A percentile compares a stretch with the other conserved stretches of the same genome.
phyloP scores from a whole-genome alignment of 2,113 vertebrate species.

The Suricata suricatta region DNA sequence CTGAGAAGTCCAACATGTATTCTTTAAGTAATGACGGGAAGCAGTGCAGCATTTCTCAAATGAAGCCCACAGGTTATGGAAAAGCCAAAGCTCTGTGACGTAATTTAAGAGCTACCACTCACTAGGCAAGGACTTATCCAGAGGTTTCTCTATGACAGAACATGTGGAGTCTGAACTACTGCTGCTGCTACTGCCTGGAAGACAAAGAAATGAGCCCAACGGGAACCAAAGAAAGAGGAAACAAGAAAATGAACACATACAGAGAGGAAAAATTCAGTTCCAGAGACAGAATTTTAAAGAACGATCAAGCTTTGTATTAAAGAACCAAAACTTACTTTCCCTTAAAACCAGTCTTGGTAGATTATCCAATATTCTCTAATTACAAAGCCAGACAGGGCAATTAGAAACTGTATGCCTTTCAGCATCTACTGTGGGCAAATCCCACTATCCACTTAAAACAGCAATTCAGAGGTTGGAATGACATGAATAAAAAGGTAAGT shows the following conservation, averaged over 20 bases:
- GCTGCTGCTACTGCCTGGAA: conserved; percentile 93
- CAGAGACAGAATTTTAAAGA: conserved; percentile 65
- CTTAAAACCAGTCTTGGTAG: conserved; percentile 49
- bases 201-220: conserved; percentile 87
- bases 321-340: conserved; percentile 57
- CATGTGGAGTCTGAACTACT: conserved; percentile 92
- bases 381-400: not conserved
- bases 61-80: conserved; percentile 82
- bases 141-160: conserved; percentile 91
- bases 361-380: not conserved
- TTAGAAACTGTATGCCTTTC: conserved; percentile 13
- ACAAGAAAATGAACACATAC: conserved; percentile 81
- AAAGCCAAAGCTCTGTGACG: conserved; percentile 86
- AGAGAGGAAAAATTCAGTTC: conserved; percentile 82
- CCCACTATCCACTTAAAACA: not conserved
- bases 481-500: conserved; percentile 19
- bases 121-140: conserved; percentile 93
- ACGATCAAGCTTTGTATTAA: conserved; percentile 54
- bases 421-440: not conserved
- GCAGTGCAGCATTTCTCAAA: conserved; percentile 81
- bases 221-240: conserved; percentile 80
- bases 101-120: conserved; percentile 91
- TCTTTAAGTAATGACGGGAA: conserved; percentile 74
- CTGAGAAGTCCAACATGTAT: conserved; percentile 54
- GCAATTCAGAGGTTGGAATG: not conserved